Evolutionary conservation across 2,888 invertebrate species (phyloP), one percentile per base, ranked within the genome.

Genomic region (Neuroscelio doddi): DNA sequence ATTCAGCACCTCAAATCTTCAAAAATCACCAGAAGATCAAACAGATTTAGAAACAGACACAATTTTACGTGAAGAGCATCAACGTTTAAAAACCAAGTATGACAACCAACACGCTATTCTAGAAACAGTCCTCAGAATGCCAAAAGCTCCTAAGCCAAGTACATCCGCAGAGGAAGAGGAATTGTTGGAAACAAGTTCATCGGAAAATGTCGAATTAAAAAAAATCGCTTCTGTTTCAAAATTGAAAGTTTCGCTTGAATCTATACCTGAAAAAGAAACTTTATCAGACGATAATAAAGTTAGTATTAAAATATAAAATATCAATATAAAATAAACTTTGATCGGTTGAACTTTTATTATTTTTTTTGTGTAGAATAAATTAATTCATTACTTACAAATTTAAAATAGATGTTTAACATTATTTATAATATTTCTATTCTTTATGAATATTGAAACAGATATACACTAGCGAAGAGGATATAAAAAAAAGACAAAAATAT

Each of bases 401-500:
- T 21, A 41, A 4, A 24, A 26, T 26, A 15, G 3, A 42, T 15
- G 4, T 9, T 10, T 34, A 41, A 41, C 1, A 17, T 41, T 41
- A n/a, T 9, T 21, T n/a, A 16, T 10, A 10, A 14, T 27, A 24
- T 44, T 44, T 29, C 16, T 15, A 14, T 12, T 29, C 3, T 3
- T 15, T 14, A 1, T 36, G 36, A 12, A 36, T 15, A 17, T 52
- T 63, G 9, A 27, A 68, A 56, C 52, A 49, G 17, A 38, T 71
- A 46, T 34, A 70, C 15, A 69, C 73, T 14, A 71, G 59, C 17
- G 85, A 86, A 15, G 87, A 87, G 56, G 95, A 96, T 71, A 86
- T 96, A 41, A 89, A 89, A 64, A 90, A 90, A 55, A 89, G 97
- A 0, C 94, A 95, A 77, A 91, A 93, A 69, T 97, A 97, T 83